Evolutionary conservation across 2,888 invertebrate genomes (phyloP).

Genomic region (Rutpela maculata): DNA sequence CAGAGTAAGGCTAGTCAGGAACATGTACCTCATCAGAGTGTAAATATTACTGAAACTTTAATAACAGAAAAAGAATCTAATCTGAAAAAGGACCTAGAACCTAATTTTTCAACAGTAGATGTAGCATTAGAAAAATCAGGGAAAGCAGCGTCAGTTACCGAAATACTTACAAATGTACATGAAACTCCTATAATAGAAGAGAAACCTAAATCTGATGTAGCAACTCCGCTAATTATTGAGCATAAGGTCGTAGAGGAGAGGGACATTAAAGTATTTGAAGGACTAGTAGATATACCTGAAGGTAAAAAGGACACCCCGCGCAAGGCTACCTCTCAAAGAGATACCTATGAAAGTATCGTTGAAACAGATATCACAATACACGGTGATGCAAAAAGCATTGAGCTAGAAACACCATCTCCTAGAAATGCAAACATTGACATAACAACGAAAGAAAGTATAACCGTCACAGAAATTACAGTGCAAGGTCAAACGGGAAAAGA

Average conservation of each 20-base stretch:
- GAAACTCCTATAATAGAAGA: constrained; percentile 64
- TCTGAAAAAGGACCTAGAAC: constrained; percentile 42
- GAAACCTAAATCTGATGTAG: constrained; percentile 47
- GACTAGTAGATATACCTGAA: constrained; percentile 63
- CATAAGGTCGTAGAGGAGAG: constrained; percentile 50
- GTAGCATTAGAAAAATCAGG: constrained; percentile 65
- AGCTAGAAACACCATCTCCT: constrained; percentile 61
- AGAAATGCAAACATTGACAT: constrained; percentile 67
- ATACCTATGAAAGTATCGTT: constrained; percentile 72
- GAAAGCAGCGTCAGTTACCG: constrained; percentile 66
- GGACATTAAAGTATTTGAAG: constrained; percentile 55
- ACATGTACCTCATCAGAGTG: constrained; percentile 53
- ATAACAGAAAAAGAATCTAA: constrained; percentile 58
- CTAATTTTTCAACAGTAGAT: constrained; percentile 62
- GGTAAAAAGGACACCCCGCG: constrained; percentile 56
- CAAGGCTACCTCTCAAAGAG: constrained; percentile 68
- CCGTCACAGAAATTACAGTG: constrained; percentile 70
- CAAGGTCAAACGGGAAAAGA: constrained; percentile 71
- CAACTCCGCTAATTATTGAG: constrained; percentile 47
- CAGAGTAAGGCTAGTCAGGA: constrained; percentile 56
- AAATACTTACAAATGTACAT: constrained; percentile 69
- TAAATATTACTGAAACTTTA: constrained; percentile 59
- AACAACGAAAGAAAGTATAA: constrained; percentile 68
- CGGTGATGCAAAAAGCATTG: constrained; percentile 59
- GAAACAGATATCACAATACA: constrained; percentile 66